Conservation (phyloP, 1,140 invertebrate species). For the Aradophagus sp. region DNA sequence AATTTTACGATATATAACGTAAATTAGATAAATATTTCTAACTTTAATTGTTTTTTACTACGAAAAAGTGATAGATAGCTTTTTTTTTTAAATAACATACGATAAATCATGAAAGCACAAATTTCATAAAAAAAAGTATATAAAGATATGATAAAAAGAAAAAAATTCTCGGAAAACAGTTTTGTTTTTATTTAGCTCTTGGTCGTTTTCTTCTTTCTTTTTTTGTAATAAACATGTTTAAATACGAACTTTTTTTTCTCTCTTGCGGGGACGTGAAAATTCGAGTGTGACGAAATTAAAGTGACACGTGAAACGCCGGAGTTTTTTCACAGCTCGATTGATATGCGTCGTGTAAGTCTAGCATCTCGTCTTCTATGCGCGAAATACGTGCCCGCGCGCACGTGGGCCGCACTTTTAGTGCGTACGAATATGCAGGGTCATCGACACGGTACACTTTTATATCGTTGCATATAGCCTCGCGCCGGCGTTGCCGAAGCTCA, state of each 20-base stretch:
- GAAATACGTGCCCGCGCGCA: constrained; percentile 57
- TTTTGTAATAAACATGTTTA: too few species aligned
- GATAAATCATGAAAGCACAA: too few species aligned
- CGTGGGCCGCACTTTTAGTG: constrained; percentile 64
- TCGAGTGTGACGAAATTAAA: constrained; percentile 31
- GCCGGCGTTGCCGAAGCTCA: constrained; percentile 59
- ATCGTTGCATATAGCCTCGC: constrained; percentile 68
- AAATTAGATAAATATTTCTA: too few species aligned
- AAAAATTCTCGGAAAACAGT: too few species aligned
- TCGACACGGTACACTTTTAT: constrained; percentile 75
- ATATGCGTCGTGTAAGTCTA: constrained; percentile 55
- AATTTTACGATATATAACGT: too few species aligned
- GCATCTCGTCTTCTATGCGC: constrained; percentile 58
- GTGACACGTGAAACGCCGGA: constrained; percentile 40
- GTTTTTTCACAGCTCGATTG: constrained; percentile 50
- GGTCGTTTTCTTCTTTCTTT: too few species aligned
- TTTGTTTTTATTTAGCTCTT: too few species aligned
- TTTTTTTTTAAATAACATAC: too few species aligned
- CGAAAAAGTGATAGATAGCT: too few species aligned
- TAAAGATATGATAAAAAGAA: too few species aligned
- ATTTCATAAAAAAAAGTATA: too few species aligned
- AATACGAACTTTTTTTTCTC: background rate
- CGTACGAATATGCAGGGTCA: constrained; percentile 69
- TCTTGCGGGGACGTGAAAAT: constrained; percentile 10
- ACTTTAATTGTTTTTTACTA: too few species aligned